A percentile compares a stretch with the other conserved stretches of the same genome.
phyloP scores from a whole-genome alignment of 2,113 vertebrate species.

The Etheostoma spectabile region DNA sequence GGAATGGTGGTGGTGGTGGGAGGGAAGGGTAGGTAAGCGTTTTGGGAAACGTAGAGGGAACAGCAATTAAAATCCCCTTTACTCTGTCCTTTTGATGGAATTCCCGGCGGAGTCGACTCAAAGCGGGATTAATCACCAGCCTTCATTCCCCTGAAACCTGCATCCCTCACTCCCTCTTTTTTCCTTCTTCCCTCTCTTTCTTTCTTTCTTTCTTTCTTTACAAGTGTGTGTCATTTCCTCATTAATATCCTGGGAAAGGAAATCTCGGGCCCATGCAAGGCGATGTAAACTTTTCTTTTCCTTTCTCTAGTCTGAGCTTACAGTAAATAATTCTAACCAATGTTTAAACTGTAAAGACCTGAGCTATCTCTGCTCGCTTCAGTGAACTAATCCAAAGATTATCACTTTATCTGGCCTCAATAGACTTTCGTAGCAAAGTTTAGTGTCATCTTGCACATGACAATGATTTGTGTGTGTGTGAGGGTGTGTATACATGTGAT shows the following conservation, averaged over 20 bases:
- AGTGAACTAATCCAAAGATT: slow-evolving; percentile 29
- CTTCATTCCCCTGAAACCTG: slow-evolving; percentile 76
- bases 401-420: slow-evolving; percentile 31
- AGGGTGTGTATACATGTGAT: slow-evolving; percentile 42
- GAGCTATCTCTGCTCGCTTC: neutral
- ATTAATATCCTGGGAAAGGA: slow-evolving; percentile 85
- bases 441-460: slow-evolving; percentile 33
- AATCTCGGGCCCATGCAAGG: slow-evolving; percentile 58
- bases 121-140: slow-evolving; percentile 83
- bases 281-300: slow-evolving; percentile 47
- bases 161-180: slow-evolving; percentile 69
- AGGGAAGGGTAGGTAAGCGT: slow-evolving; percentile 79
- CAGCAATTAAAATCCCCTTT: slow-evolving; percentile 83
- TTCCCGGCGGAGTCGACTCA: slow-evolving; percentile 81
- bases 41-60: slow-evolving; percentile 78
- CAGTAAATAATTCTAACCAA: slow-evolving; percentile 56
- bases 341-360: slow-evolving; percentile 36
- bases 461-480: slow-evolving; percentile 43
- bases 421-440: slow-evolving; percentile 31
- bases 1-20: slow-evolving; percentile 30
- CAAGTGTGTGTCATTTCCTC: slow-evolving; percentile 85
- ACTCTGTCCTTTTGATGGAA: slow-evolving; percentile 83
- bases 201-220: slow-evolving; percentile 56
- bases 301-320: slow-evolving; percentile 28
- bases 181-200: slow-evolving; percentile 40